Conservation (phyloP, 2,797 vertebrate species). For the Dicrostonyx torquatus region DNA sequence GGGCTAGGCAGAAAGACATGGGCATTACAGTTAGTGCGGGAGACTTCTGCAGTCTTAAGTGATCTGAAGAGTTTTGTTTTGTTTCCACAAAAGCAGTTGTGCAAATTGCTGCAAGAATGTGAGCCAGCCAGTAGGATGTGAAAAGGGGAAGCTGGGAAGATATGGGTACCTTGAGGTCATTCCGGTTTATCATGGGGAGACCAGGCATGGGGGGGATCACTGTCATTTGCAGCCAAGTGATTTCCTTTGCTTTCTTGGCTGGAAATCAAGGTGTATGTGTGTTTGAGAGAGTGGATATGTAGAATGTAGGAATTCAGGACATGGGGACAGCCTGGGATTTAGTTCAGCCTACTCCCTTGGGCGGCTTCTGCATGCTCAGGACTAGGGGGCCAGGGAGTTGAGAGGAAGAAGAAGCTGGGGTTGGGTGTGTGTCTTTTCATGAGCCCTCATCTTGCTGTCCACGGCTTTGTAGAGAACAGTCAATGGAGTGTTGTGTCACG, state of each 20-base stretch:
- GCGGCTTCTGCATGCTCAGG: background rate
- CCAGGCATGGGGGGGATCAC: too few species aligned
- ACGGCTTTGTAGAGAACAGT: background rate
- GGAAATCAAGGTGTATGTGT: background rate
- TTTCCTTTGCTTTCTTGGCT: conserved; percentile 56
- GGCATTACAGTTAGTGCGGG: background rate
- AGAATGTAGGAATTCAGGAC: background rate
- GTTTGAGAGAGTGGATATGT: background rate
- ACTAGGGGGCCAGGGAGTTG: background rate
- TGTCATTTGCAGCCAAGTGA: background rate
- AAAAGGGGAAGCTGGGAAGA: conserved; percentile 32
- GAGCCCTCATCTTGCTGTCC: background rate
- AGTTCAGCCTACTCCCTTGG: background rate
- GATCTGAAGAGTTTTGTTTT: conserved; percentile 48
- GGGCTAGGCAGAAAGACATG: background rate
- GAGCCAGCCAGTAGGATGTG: conserved; percentile 7
- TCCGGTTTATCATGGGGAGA: background rate
- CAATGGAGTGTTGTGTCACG: background rate
- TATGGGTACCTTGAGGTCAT: background rate
- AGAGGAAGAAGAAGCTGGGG: conserved; percentile 10
- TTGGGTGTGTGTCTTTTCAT: background rate
- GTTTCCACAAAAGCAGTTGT: conserved; percentile 61
- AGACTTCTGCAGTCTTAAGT: background rate
- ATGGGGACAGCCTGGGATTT: background rate
- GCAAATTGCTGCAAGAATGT: conserved; percentile 38